A percentile compares a stretch with the other conserved stretches of the same genome.
These are phyloP conservation scores for Trichoplusia ni DNA, from an alignment of 1,140 invertebrate species.

Conservation along the genomic window DNA sequence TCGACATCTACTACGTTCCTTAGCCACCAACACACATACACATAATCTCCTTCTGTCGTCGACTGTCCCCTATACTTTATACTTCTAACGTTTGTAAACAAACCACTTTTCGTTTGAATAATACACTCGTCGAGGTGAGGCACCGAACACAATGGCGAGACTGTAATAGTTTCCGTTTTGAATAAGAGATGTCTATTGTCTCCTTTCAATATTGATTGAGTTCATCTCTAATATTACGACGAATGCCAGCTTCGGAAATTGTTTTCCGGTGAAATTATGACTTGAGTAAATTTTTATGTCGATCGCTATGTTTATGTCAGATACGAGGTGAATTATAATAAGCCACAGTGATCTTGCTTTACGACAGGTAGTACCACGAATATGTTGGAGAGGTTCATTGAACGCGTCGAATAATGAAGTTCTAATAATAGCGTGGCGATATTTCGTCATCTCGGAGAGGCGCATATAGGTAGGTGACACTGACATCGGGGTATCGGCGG, in stretches of 20 bases:
- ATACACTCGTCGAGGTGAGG: constrained; percentile 69
- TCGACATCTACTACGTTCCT: constrained; percentile 53
- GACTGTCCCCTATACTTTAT: constrained; percentile 67
- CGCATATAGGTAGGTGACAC: constrained; percentile 55
- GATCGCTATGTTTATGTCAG: constrained; percentile 1
- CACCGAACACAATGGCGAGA: constrained; percentile 72
- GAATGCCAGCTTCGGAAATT: constrained; percentile 50
- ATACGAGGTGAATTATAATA: constrained; percentile 21
- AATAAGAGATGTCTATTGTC: constrained; percentile 77
- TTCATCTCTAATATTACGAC: constrained; percentile 58
- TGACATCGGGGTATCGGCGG: constrained; percentile 56
- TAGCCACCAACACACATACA: constrained; percentile 46
- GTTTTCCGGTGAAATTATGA: constrained; percentile 47
- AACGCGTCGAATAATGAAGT: constrained; percentile 60
- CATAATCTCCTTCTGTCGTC: constrained; percentile 53
- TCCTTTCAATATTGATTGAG: constrained; percentile 74
- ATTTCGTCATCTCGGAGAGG: constrained; percentile 61
- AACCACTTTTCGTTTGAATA: constrained; percentile 77
- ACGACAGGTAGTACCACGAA: constrained; percentile 15
- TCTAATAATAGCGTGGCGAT: constrained; percentile 66
- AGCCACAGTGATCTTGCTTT: constrained; percentile 7
- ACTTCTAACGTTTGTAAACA: constrained; percentile 67
- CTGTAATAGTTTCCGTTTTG: constrained; percentile 80
- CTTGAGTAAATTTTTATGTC: constrained; percentile 36
- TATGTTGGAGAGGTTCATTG: constrained; percentile 51